phyloP scores from a whole-genome alignment of 2,113 vertebrate species.

The Podocnemis expansa region DNA sequence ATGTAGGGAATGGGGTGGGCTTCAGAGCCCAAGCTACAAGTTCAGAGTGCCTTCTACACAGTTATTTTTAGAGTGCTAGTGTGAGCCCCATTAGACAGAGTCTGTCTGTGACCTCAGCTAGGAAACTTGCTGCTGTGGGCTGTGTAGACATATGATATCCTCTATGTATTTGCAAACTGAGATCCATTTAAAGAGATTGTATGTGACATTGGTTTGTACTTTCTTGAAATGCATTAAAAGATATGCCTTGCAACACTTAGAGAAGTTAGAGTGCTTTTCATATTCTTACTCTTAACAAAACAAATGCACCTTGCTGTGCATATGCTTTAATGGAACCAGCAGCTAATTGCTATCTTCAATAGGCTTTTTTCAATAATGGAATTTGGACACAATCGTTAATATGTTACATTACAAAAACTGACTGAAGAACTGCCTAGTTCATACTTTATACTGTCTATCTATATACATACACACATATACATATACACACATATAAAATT shows the following conservation, averaged over 20 bases:
- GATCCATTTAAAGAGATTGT: not conserved
- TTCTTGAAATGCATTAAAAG: not conserved
- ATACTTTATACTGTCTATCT: not conserved
- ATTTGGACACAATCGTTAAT: not conserved
- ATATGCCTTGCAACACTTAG: not conserved
- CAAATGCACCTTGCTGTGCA: not conserved
- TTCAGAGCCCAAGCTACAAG: not conserved
- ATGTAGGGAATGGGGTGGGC: not conserved
- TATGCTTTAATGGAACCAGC: not conserved
- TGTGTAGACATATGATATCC: not conserved
- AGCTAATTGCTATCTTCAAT: not conserved
- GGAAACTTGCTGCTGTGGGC: not conserved
- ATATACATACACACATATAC: accelerated
- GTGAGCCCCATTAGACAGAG: not conserved
- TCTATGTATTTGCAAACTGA: not conserved
- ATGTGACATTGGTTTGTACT: not conserved
- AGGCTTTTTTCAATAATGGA: not conserved
- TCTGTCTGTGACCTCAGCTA: not conserved
- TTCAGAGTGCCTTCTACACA: not conserved
- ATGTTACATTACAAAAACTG: not conserved
- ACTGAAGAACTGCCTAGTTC: not conserved
- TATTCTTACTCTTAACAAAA: not conserved
- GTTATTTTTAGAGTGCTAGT: not conserved
- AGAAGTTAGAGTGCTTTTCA: not conserved
- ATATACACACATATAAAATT: not conserved